Evolutionary conservation across 2,113 vertebrate species (phyloP).

Genomic region (Gallinago media): DNA sequence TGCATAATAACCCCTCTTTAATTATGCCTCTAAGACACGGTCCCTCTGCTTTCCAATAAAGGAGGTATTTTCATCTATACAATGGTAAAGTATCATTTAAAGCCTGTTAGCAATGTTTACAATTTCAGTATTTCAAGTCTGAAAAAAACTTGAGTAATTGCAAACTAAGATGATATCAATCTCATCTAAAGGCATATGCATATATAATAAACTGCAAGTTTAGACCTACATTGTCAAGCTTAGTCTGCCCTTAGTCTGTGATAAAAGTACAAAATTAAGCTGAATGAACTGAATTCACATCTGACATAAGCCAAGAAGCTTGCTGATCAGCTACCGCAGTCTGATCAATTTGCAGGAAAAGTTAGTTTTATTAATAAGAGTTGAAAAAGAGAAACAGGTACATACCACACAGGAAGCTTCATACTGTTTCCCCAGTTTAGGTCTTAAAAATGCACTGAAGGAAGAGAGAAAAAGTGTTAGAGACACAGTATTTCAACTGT

Average conservation of each 20-base stretch:
- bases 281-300: neutral
- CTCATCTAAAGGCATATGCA: neutral
- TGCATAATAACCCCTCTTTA: neutral
- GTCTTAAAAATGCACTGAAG: constrained; percentile 95
- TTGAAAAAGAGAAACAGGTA: constrained; percentile 44
- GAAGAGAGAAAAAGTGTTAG: neutral
- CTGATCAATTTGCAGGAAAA: neutral
- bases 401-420: constrained; percentile 99
- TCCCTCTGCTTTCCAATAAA: neutral
- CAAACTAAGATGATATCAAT: neutral
- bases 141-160: neutral
- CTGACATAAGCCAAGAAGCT: neutral
- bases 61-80: neutral
- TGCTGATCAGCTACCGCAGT: neutral
- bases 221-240: neutral
- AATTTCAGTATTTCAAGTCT: neutral
- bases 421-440: constrained; percentile 98
- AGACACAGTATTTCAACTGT: neutral
- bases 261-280: neutral
- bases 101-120: neutral
- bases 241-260: neutral
- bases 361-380: neutral
- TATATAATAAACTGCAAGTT: neutral
- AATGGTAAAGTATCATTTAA: neutral
- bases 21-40: neutral